Base-by-base conservation (phyloP, 1,140 invertebrate genomes). In the Tetramorium alpestre region DNA sequence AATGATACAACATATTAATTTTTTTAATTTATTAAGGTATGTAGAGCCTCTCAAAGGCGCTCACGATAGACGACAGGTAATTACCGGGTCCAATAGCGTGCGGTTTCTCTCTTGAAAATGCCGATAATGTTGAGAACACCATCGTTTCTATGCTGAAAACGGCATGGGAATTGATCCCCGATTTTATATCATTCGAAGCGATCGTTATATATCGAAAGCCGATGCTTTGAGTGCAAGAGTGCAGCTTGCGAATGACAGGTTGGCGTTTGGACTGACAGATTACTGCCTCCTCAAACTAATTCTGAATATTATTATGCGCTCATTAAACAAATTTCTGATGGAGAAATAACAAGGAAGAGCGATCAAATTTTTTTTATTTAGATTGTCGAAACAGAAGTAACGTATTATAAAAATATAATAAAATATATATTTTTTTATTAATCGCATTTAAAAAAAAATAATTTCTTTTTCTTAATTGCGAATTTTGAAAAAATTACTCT, bases 71-170 rank as follows among this genome's bases (percentile, higher is more conserved):
- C 41, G 80, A 82, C 54, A 73, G 80, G 25, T 84, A 84, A 84
- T 84, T 84, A 84, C 51, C 69, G 28, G 25, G 16, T 84, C 28
- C 80, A 73, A 60, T 47, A 73, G n/a, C 69, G 7, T 60, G 65
- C 44, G 69, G 69, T 84, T 84, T 60, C 67, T 73, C 80, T 82
- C 80, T 84, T 41, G 54, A 84, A 84, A 84, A 73, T 84, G 80
- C 69, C 80, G 54, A 84, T 84, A 84, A 84, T 84, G 18, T 11
- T 60, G 51, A 82, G 18, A 60, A 72, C 51, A 84, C 28, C 80
- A 73, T 49, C 69, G 22, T 33, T 49, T 8, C 8, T 41, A 60
- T 73, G 13, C 18, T 73, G 51, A 28, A 72, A 82, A 38, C 67
- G 67, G 47, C 41, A 51, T 38, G 8, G 54, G 41, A 41, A 49